A percentile compares a stretch with the other conserved stretches of the same genome.
phyloP scores from a whole-genome alignment of 30 jellyfish, hydroid and myxozoan genomes.

The Chironex yamaguchii region DNA sequence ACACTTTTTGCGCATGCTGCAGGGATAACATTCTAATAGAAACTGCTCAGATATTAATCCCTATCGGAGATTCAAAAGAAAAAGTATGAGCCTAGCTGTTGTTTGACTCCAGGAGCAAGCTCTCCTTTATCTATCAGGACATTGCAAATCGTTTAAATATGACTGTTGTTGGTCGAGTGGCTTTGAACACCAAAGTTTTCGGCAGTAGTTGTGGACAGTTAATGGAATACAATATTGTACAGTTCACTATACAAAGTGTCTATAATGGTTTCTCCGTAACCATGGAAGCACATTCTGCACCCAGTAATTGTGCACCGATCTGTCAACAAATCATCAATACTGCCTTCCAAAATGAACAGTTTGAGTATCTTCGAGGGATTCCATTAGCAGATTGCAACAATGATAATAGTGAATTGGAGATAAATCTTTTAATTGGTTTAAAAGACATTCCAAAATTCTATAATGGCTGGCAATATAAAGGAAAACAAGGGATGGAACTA shows the following conservation, averaged over 20 bases:
- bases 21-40: background rate
- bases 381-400: conserved; percentile 22
- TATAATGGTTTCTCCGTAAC: background rate
- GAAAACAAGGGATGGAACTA: conserved; percentile 12
- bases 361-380: background rate
- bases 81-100: background rate
- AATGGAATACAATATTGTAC: background rate
- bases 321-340: background rate
- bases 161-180: background rate
- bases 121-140: too few species aligned
- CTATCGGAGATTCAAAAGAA: background rate
- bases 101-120: conserved; percentile 37
- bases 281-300: background rate
- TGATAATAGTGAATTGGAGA: background rate
- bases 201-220: too few species aligned
- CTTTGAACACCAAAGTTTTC: background rate
- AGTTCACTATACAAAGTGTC: background rate
- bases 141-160: background rate
- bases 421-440: conserved; percentile 2
- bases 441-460: background rate
- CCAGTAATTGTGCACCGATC: background rate
- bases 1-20: too few species aligned
- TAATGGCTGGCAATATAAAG: background rate
- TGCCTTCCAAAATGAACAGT: background rate
- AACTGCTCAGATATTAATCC: conserved; percentile 18